Evolutionary conservation across 2,113 vertebrate genomes (phyloP).

Genomic region (Lepisosteus oculatus): DNA sequence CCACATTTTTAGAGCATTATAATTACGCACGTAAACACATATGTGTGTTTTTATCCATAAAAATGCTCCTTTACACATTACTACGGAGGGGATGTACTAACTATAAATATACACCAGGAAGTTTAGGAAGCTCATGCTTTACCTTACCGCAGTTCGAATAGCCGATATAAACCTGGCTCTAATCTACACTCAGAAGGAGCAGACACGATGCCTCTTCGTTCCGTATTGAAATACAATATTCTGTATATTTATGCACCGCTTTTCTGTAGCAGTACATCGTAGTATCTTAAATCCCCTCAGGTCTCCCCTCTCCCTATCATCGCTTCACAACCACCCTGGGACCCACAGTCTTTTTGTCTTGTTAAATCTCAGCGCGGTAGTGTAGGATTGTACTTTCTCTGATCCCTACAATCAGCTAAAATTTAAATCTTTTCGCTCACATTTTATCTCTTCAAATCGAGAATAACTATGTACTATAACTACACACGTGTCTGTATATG

Average conservation of each 20-base stretch:
- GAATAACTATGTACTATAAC: neutral
- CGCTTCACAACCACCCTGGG: conserved; percentile 15
- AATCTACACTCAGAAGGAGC: neutral
- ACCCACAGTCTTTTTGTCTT: conserved; percentile 8
- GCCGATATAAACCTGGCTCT: neutral
- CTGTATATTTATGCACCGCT: neutral
- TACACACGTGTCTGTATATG: too few relatives aligned
- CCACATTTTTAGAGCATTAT: too few relatives aligned
- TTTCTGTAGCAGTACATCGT: neutral
- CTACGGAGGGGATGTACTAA: neutral
- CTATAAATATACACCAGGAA: conserved; percentile 9
- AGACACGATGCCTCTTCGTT: neutral
- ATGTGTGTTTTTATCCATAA: neutral
- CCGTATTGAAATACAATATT: conserved; percentile 6
- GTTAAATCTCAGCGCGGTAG: conserved; percentile 10
- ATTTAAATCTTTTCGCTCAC: neutral
- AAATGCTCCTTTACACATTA: neutral
- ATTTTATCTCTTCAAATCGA: too few relatives aligned
- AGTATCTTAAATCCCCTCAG: conserved; percentile 7
- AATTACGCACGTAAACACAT: neutral
- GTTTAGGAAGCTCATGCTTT: conserved; percentile 9
- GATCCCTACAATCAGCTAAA: neutral
- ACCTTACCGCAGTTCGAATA: neutral
- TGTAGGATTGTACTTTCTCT: neutral
- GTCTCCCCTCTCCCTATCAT: conserved; percentile 10